phyloP scores from a whole-genome alignment of 2,797 vertebrate genomes.

The Avahi laniger region DNA sequence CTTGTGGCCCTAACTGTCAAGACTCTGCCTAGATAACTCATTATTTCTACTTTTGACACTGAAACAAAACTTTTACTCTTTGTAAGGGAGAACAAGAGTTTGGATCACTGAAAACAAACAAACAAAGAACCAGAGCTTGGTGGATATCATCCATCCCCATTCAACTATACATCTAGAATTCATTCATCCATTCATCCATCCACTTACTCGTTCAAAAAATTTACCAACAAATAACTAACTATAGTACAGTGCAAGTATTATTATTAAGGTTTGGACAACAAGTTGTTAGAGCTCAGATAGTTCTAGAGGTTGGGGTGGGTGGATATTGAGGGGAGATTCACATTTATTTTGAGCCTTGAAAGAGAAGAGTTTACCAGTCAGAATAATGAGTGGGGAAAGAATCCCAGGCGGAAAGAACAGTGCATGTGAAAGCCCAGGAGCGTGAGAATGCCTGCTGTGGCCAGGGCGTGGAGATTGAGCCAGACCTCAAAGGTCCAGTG shows the following conservation, averaged over 20 bases:
- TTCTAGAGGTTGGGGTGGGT: not conserved
- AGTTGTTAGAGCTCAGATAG: not conserved
- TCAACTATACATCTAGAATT: not conserved
- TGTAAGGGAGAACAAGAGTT: not conserved
- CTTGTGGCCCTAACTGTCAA: constrained; percentile 1
- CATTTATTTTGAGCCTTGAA: not conserved
- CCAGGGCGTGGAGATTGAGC: not conserved
- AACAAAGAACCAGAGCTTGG: not conserved
- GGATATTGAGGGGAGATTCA: not conserved
- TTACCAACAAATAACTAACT: not conserved
- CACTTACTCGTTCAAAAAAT: not conserved
- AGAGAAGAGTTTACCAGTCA: not conserved
- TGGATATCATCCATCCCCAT: not conserved
- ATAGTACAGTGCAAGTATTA: not conserved
- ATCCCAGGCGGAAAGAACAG: not conserved
- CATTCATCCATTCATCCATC: not conserved
- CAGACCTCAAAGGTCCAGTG: not conserved
- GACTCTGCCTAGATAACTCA: constrained; percentile 7
- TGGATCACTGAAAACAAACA: not conserved
- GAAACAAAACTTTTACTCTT: constrained; percentile 12
- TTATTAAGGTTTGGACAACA: not conserved
- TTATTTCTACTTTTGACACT: constrained; percentile 35
- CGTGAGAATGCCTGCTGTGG: not conserved
- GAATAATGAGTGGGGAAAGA: not conserved
- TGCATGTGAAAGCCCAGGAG: not conserved